Base-by-base conservation (phyloP, 2,888 invertebrate species). In the Lapara coniferarum region DNA sequence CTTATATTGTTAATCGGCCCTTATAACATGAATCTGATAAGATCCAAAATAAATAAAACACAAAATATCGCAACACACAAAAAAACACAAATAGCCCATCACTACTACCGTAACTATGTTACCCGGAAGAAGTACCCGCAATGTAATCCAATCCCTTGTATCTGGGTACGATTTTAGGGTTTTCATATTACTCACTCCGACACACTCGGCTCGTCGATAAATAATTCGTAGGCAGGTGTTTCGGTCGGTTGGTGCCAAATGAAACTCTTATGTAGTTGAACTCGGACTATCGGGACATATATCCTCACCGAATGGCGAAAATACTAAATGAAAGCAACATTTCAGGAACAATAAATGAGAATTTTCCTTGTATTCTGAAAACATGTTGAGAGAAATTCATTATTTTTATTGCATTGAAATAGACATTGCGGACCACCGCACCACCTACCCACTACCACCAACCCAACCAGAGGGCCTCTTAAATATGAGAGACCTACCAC, bases 201-300 rank as follows among this genome's bases (percentile, higher is more conserved):
- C 49, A 63, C 63, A 46, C 46, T 12, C 19, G 63, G 63, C 49
- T 49, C 49, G 63, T 49, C 49, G 63, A 63, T 63, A 63, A 63
- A 63, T 63, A 63, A 63, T 63, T 46, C 63, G 46, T 63, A 63
- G 63, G 63, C 63, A 63, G 49, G 63, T 63, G 63, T 63, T 46
- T 19, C 63, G 49, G 46, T 13, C 49, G 10, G 49, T 19, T 63
- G 63, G 59, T 63, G 49, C 63, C 46, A 49, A 63, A 63, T 49
- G 49, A 63, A 63, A 63, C 63, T 49, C 63, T 63, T 63, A 49
- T 49, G 19, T 63, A 49, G 63, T 49, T 49, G 63, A 63, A n/a
- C n/a, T n/a, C 7, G 19, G 46, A 25, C 46, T 46, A 19, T 16
- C 19, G 13, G 30, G 30, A 30, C 57, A 19, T 10, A 53, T 19